phyloP scores from a whole-genome alignment of 2,797 vertebrate genomes.

The Sebastes melanostomus region DNA sequence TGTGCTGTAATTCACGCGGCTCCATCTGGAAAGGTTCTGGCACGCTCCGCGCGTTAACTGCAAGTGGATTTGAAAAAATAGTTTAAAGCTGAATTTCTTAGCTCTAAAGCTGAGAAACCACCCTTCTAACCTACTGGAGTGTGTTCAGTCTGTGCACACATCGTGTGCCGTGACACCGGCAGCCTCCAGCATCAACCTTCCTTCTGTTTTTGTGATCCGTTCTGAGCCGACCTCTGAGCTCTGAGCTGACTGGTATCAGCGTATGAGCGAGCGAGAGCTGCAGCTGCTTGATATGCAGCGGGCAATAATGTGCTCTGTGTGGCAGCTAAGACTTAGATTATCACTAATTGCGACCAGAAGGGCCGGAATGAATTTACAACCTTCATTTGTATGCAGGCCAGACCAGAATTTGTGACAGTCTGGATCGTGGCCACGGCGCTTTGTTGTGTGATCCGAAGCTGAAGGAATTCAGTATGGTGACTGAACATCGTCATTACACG shows the following conservation, averaged over 20 bases:
- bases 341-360: conserved; percentile 47
- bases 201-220: not conserved
- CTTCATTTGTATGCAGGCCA: conserved; percentile 15
- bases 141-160: not conserved
- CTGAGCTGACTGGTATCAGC: not conserved
- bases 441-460: not conserved
- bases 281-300: conserved; percentile 34
- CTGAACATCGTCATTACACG: not conserved
- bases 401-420: not conserved
- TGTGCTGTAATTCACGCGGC: not conserved
- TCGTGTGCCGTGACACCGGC: not conserved
- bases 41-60: not conserved
- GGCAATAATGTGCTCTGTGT: not conserved
- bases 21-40: conserved; percentile 6
- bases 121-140: not conserved
- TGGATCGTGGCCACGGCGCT: conserved; percentile 3
- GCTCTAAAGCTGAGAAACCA: not conserved
- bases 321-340: conserved; percentile 34
- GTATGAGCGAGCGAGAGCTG: not conserved
- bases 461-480: not conserved
- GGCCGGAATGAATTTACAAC: conserved; percentile 12
- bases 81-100: not conserved
- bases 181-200: conserved; percentile 12
- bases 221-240: not conserved
- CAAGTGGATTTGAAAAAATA: not conserved